A percentile compares a stretch with the other conserved stretches of the same genome.
Conservation (phyloP, 2,113 vertebrate species). For the Misgurnus anguillicaudatus region DNA sequence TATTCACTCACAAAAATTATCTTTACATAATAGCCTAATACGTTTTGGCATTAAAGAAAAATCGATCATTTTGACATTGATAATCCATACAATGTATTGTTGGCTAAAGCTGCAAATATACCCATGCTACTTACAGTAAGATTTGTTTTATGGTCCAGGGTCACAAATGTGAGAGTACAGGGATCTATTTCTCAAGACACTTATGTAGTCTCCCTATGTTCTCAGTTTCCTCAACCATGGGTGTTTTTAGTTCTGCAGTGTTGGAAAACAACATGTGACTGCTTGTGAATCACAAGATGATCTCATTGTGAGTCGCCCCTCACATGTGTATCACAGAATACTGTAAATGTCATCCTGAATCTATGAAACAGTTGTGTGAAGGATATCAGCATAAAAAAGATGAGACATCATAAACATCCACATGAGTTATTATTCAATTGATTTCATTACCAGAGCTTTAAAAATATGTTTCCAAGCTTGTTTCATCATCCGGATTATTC, state of each 20-base stretch:
- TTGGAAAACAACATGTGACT: not conserved
- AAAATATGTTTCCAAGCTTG: not conserved
- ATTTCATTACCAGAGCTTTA: slow-evolving; percentile 10
- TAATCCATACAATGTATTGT: no score
- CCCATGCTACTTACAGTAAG: no score
- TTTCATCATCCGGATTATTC: slow-evolving; percentile 3
- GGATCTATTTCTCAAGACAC: no score
- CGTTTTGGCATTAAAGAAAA: no score
- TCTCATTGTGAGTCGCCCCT: not conserved
- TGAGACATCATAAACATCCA: not conserved
- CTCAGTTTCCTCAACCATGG: no score
- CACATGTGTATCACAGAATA: not conserved
- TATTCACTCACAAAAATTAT: no score
- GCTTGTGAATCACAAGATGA: not conserved
- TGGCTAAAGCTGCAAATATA: no score
- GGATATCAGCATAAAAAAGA: not conserved
- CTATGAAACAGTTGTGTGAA: not conserved
- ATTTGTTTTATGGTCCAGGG: no score
- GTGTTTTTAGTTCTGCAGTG: not conserved
- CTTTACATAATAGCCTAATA: no score
- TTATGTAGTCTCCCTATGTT: no score
- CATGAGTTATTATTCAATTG: not conserved
- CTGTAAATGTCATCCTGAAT: not conserved
- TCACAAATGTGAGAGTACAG: no score
- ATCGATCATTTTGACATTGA: no score